Evolutionary conservation across 2,797 vertebrate genomes (phyloP), one percentile per base, ranked within the genome.

Genomic region (Rhodeus uyekii): DNA sequence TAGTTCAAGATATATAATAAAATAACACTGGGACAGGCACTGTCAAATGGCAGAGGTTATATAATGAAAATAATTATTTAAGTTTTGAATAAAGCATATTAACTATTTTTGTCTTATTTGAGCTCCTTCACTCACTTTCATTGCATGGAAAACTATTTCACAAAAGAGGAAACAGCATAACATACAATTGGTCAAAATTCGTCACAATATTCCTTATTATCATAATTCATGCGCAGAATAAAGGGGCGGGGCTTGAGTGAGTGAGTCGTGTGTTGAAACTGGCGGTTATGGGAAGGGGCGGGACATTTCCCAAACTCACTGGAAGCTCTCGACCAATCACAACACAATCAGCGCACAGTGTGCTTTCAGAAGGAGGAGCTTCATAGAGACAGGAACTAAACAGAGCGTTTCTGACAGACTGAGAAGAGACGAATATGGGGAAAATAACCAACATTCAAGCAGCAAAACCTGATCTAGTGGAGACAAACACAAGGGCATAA

Each of bases 201-300:
- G 2, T 60, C 7, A 58, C 55, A 60, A 14, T 60, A 29, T 58
- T 58, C 55, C 55, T 60, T 5, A 29, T 60, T 60, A 4, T 7
- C 14, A 60, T 53, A n/a, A 53, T n/a, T n/a, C 0, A 16, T 29
- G 0, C 0, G 27, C 55, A 60, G 5, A 29, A 29, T 29, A 60
- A 60, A 60, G 24, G 55, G 24, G 55, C 24, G 55, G 12, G 55
- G 55, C 55, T 9, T 60, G 55, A 22, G 2, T 60, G 27, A 60
- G 55, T 60, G 7, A 58, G 24, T 58, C 5, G 55, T 53, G 50
- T 53, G 50, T 53, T 50, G n/a, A 58, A 58, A 58, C 24, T 58
- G 24, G 5, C 0, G 12, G 55, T 27, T 60, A 60, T 29, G 55
- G 13, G 0, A 60, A 60, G 55, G 55, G 55, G 5, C 55, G 27